Conservation (phyloP, 2,797 vertebrate genomes). For the Champsocephalus gunnari region DNA sequence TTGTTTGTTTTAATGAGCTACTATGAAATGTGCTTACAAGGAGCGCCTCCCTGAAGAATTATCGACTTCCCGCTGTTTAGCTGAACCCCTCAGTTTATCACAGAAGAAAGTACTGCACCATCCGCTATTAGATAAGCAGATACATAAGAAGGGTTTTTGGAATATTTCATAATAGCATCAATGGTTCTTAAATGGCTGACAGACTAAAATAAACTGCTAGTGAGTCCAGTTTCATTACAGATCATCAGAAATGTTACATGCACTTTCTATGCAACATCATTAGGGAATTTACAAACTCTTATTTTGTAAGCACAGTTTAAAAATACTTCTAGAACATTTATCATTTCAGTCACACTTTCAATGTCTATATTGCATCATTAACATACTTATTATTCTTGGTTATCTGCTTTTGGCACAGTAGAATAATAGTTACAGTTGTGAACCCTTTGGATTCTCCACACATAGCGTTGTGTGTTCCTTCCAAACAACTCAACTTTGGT, state of each 20-base stretch:
- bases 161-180: background rate
- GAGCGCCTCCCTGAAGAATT: constrained; percentile 26
- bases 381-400: too few species aligned
- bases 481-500: too few species aligned
- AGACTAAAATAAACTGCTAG: background rate
- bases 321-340: background rate
- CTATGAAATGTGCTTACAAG: constrained; percentile 59
- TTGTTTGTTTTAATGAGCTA: constrained; percentile 53
- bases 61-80: constrained; percentile 38
- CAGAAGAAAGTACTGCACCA: constrained; percentile 26
- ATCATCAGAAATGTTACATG: background rate
- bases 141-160: constrained; percentile 1
- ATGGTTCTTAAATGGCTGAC: background rate
- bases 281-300: background rate
- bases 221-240: background rate
- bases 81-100: constrained; percentile 38
- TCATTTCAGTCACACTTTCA: too few species aligned
- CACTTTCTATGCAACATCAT: background rate
- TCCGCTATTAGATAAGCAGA: constrained; percentile 36
- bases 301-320: background rate
- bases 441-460: too few species aligned
- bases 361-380: too few species aligned
- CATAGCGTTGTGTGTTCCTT: too few species aligned
- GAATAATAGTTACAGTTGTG: too few species aligned
- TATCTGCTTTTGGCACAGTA: too few species aligned